Percentiles rank a stretch among this genome's conserved stretches.
Conservation (phyloP, 2,888 invertebrate species). For the Phalera bucephala region DNA sequence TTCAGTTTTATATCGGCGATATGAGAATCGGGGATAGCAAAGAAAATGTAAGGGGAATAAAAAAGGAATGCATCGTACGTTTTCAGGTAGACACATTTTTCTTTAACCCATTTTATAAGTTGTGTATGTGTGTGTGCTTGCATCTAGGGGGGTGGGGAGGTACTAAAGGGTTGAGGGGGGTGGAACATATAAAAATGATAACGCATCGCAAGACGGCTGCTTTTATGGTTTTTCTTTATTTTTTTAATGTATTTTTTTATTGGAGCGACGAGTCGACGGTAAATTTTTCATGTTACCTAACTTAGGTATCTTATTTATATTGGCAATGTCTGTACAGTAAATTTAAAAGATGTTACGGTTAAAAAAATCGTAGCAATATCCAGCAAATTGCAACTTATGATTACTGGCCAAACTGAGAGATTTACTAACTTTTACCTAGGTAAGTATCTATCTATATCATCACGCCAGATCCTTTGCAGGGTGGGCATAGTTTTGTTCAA, state of each 20-base stretch:
- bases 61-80: slow-evolving; percentile 79
- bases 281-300: slow-evolving; percentile 30
- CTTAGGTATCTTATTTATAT: not conserved
- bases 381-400: too few relatives aligned
- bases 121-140: slow-evolving; percentile 56
- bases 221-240: slow-evolving; percentile 82
- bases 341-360: not conserved
- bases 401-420: too few relatives aligned
- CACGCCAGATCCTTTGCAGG: too few relatives aligned
- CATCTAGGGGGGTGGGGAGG: slow-evolving; percentile 53
- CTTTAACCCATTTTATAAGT: slow-evolving; percentile 77
- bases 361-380: too few relatives aligned
- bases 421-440: too few relatives aligned
- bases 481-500: too few relatives aligned
- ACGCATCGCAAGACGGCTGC: slow-evolving; percentile 83
- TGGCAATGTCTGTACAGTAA: not conserved
- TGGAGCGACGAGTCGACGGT: slow-evolving; percentile 44
- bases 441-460: too few relatives aligned
- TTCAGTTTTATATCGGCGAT: slow-evolving; percentile 83
- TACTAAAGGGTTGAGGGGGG: slow-evolving; percentile 55
- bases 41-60: slow-evolving; percentile 80
- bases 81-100: slow-evolving; percentile 84
- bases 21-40: slow-evolving; percentile 82
- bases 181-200: slow-evolving; percentile 81
- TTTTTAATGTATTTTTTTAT: slow-evolving; percentile 78